Evolutionary conservation across 2,797 vertebrate species (phyloP).

Genomic region (Hypotaenidia okinawae): DNA sequence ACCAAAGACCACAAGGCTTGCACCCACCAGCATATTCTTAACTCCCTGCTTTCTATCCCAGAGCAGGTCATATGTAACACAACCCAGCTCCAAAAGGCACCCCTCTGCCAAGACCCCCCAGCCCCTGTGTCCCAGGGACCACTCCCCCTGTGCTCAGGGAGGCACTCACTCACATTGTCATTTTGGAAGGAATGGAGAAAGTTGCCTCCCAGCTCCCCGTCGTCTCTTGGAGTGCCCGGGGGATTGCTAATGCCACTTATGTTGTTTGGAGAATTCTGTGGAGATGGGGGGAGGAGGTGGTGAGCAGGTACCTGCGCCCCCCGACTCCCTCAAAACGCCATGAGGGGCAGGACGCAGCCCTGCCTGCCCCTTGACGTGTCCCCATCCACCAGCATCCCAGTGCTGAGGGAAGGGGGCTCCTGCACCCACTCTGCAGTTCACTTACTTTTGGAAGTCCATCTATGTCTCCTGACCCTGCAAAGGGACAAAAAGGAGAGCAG

Average conservation of each 20-base stretch:
- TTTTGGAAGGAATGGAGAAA: constrained; percentile 99
- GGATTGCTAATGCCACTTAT: constrained; percentile 99
- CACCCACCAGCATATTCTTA: not conserved
- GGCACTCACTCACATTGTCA: constrained; percentile 93
- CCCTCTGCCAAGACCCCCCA: not conserved
- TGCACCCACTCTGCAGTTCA: not conserved
- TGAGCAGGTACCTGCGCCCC: not conserved
- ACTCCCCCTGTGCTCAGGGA: not conserved
- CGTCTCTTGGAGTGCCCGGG: constrained; percentile 96
- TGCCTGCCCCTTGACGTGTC: accelerated
- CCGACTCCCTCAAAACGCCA: accelerated
- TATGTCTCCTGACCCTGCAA: constrained; percentile 94
- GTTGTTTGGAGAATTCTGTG: constrained; percentile 99
- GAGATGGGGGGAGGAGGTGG: not conserved
- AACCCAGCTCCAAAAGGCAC: not conserved
- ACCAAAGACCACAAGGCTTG: not conserved
- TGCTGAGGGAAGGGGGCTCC: not conserved
- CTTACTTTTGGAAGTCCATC: constrained; percentile 99
- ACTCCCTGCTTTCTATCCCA: not conserved
- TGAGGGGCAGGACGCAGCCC: not conserved
- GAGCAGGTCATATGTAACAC: not conserved
- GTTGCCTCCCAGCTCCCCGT: constrained; percentile 96
- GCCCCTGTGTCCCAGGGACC: accelerated
- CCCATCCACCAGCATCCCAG: not conserved
- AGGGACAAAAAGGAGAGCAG: constrained; percentile 6